These are phyloP conservation scores for Natator depressus DNA, from an alignment of 2,113 vertebrate species.

Conservation along the genomic window DNA sequence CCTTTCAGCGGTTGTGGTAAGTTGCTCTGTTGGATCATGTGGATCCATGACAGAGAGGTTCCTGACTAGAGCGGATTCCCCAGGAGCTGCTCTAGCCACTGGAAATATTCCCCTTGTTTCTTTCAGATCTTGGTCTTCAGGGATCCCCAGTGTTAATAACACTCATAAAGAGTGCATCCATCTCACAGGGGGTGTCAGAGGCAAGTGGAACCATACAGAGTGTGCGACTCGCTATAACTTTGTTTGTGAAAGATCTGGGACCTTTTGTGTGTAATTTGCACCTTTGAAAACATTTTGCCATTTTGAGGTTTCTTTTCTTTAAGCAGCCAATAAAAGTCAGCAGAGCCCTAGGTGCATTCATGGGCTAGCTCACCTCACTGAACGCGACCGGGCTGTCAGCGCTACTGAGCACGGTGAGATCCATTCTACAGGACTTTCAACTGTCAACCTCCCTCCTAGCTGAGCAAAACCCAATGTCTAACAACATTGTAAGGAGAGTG, in stretches of 20 bases:
- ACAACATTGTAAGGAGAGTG: too few relatives aligned
- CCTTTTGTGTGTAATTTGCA: not conserved
- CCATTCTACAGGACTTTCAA: not conserved
- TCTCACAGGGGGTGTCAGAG: not conserved
- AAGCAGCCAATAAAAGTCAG: not conserved
- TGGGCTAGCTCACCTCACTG: not conserved
- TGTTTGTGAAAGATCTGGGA: not conserved
- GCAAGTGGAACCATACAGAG: accelerated
- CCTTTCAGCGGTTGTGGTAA: not conserved
- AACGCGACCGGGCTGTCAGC: not conserved
- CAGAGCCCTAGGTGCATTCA: not conserved
- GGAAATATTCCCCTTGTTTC: not conserved
- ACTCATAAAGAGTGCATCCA: not conserved
- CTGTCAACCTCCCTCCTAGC: not conserved
- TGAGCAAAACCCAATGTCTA: not conserved
- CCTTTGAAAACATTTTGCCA: not conserved
- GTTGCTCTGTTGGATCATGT: not conserved
- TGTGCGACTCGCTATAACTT: not conserved
- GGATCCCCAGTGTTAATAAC: accelerated
- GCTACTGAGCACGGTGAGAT: not conserved
- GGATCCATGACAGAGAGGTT: not conserved
- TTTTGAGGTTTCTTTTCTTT: not conserved
- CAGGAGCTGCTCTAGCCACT: too few relatives aligned
- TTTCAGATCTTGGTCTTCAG: not conserved
- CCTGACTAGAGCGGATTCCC: too few relatives aligned